Percentiles rank a stretch among this genome's conserved stretches.
Evolutionary conservation across 2,797 vertebrate species (phyloP).

Genomic region (Dipus sagitta): DNA sequence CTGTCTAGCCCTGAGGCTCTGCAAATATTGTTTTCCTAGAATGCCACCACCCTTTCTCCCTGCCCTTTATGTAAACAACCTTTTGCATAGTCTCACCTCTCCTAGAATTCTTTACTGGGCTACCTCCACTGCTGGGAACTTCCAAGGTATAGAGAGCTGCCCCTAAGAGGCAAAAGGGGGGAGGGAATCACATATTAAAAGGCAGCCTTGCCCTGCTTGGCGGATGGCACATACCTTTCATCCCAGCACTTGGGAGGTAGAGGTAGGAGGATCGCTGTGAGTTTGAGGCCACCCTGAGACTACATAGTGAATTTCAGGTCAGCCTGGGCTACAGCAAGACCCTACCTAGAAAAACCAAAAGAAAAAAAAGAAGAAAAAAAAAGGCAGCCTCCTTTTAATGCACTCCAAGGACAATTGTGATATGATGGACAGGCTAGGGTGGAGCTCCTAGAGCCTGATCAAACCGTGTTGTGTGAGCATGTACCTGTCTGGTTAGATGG

Average conservation of each 20-base stretch:
- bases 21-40: background rate
- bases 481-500: background rate
- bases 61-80: background rate
- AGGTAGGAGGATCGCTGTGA: no score
- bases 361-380: background rate
- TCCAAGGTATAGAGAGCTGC: background rate
- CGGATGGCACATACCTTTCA: no score
- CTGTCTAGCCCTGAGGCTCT: background rate
- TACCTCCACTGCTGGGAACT: background rate
- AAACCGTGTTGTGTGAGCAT: background rate
- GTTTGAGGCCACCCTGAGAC: no score
- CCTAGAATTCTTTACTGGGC: background rate
- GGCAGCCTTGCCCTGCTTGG: background rate
- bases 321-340: no score
- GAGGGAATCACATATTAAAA: background rate
- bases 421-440: no score
- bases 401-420: background rate
- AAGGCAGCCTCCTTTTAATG: background rate
- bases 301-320: no score
- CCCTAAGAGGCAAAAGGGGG: background rate
- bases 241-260: no score
- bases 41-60: background rate
- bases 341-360: background rate
- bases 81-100: background rate
- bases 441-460: background rate